A percentile compares a stretch with the other conserved stretches of the same genome.
Evolutionary conservation across 1,140 invertebrate genomes (phyloP).

Genomic region (Trichogramma pretiosum): DNA sequence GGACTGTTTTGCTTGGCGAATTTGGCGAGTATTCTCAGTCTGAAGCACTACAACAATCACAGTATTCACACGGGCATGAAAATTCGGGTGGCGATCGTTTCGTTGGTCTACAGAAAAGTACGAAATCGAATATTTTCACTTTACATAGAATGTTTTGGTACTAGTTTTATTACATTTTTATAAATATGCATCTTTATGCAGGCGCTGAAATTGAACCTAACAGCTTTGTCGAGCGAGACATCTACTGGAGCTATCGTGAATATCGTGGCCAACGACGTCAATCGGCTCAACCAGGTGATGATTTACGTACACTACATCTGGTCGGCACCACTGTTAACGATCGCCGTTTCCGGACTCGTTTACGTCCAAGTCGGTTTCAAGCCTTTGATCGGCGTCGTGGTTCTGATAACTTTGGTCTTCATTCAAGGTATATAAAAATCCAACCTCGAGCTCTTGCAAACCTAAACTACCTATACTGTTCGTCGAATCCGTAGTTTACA

Average conservation of each 20-base stretch:
- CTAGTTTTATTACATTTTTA: background rate
- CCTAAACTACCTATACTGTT: no score
- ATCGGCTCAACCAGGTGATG: constrained; percentile 50
- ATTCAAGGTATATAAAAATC: constrained; percentile 63
- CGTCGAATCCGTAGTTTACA: no score
- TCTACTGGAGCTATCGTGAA: constrained; percentile 76
- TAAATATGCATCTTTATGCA: constrained; percentile 23
- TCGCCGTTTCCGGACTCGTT: constrained; percentile 52
- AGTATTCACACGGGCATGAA: constrained; percentile 51
- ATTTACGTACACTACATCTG: constrained; percentile 52
- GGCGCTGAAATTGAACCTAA: constrained; percentile 51
- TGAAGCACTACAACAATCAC: constrained; percentile 51
- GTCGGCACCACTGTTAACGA: constrained; percentile 53
- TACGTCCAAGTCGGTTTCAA: constrained; percentile 52
- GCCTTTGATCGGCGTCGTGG: constrained; percentile 55
- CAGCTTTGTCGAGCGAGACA: constrained; percentile 60
- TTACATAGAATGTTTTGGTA: background rate
- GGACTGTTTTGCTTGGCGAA: constrained; percentile 47
- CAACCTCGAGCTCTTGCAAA: no score
- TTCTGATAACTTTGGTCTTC: constrained; percentile 60
- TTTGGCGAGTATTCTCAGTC: constrained; percentile 39
- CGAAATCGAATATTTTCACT: background rate
- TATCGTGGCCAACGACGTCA: constrained; percentile 67
- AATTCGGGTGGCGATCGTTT: constrained; percentile 50
- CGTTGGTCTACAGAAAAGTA: constrained; percentile 56